These are phyloP conservation scores for Cyprinella venusta DNA, from an alignment of 2,797 vertebrate species.

Conservation along the genomic window DNA sequence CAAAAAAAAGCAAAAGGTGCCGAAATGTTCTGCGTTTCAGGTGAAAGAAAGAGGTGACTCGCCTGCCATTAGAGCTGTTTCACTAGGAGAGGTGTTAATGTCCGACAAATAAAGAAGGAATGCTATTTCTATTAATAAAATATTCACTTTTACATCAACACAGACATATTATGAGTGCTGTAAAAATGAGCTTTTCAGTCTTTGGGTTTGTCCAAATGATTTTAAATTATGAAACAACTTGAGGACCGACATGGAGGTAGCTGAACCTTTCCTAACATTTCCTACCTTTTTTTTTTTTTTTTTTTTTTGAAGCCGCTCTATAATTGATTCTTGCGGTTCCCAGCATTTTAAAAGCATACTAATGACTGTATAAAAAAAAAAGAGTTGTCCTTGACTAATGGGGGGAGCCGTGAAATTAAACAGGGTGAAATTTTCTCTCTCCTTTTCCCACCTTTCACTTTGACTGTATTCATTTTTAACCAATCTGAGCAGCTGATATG, in stretches of 20 bases:
- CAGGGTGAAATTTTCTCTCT: not conserved
- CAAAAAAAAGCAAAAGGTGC: conserved; percentile 71
- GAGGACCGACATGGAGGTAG: not conserved
- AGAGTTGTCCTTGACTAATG: not conserved
- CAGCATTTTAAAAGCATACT: conserved; percentile 29
- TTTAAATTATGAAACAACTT: conserved; percentile 16
- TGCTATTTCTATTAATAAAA: conserved; percentile 5
- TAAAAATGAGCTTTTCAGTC: conserved; percentile 16
- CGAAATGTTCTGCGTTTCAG: conserved; percentile 63
- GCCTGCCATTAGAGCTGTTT: not conserved
- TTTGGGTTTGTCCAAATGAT: conserved; percentile 18
- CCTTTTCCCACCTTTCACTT: not conserved
- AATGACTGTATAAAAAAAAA: not conserved
- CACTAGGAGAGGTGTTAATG: not conserved
- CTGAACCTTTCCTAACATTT: conserved; percentile 17
- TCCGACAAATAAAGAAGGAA: conserved; percentile 30
- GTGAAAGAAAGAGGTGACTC: conserved; percentile 59
- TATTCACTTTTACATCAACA: not conserved
- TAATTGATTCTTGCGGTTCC: conserved; percentile 3
- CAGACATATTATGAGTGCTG: not conserved
- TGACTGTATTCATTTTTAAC: conserved; percentile 10
- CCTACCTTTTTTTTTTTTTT: conserved; percentile 30
- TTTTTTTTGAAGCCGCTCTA: conserved; percentile 1
- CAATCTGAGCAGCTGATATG: not conserved
- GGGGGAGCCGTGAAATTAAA: not conserved